These are phyloP conservation scores for Diaphora mendica DNA, from an alignment of 2,888 invertebrate genomes.

Conservation along the genomic window DNA sequence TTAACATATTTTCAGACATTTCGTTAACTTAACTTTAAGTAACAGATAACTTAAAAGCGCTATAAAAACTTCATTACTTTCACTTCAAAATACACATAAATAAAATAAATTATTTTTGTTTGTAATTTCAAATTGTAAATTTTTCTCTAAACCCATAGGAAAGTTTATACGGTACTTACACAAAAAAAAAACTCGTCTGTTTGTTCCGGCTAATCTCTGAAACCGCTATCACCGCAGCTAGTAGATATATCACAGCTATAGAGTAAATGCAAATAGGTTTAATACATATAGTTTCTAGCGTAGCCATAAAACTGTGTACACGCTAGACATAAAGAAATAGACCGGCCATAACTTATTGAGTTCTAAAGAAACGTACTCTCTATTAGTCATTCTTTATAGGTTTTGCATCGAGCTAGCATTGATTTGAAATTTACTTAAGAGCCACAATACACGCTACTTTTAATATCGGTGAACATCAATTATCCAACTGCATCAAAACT, in stretches of 20 bases:
- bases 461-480: not conserved
- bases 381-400: not conserved
- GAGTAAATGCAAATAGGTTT: not conserved
- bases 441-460: not conserved
- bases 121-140: no score
- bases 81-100: not conserved
- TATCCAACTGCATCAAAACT: not conserved
- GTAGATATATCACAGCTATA: not conserved
- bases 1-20: conserved; percentile 47
- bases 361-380: not conserved
- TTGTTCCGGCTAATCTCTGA: no score
- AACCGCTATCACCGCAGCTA: no score
- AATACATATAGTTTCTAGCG: not conserved
- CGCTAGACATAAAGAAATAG: not conserved
- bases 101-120: no score
- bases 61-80: not conserved
- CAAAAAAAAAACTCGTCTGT: no score
- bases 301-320: not conserved
- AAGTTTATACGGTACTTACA: no score
- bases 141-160: no score
- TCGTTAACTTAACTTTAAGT: conserved; percentile 25
- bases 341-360: not conserved
- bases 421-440: not conserved
- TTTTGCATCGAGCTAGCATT: not conserved
- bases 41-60: not conserved